Conservation (phyloP, 2,797 vertebrate genomes). For the Margarornis squamiger region DNA sequence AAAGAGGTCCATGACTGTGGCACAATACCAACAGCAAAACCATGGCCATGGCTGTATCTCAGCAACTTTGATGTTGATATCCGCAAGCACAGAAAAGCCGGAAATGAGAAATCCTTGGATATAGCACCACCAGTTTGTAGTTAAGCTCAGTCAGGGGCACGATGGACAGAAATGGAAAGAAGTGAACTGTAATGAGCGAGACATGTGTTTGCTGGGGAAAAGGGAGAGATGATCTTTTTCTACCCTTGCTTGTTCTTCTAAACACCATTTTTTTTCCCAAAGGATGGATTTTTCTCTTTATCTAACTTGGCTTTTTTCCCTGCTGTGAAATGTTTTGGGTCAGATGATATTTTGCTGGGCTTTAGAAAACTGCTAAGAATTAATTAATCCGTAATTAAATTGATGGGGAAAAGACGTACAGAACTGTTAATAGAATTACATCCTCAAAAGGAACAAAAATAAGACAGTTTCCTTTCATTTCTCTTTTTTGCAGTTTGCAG, state of each 20-base stretch:
- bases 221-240: conserved; percentile 3
- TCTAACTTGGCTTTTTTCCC: conserved; percentile 54
- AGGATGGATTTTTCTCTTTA: conserved; percentile 47
- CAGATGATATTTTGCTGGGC: conserved; percentile 42
- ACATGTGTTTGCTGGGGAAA: background rate
- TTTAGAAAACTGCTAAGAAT: conserved; percentile 59
- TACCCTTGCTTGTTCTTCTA: background rate
- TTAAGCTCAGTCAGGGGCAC: background rate
- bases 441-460: conserved; percentile 57
- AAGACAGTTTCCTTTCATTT: conserved; percentile 54
- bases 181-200: background rate
- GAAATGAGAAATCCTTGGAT: background rate
- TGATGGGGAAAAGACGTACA: conserved; percentile 11
- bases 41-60: background rate
- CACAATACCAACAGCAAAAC: background rate
- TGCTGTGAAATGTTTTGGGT: conserved; percentile 63
- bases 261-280: background rate
- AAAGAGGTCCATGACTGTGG: background rate
- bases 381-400: conserved; percentile 67
- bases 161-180: background rate
- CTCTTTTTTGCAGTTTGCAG: conserved; percentile 33
- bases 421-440: conserved; percentile 57
- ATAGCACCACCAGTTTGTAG: background rate
- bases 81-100: background rate
- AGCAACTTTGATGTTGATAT: background rate